These are phyloP conservation scores for Pterobdella sp. DNA, from an alignment of 2,888 invertebrate genomes.

Conservation along the genomic window DNA sequence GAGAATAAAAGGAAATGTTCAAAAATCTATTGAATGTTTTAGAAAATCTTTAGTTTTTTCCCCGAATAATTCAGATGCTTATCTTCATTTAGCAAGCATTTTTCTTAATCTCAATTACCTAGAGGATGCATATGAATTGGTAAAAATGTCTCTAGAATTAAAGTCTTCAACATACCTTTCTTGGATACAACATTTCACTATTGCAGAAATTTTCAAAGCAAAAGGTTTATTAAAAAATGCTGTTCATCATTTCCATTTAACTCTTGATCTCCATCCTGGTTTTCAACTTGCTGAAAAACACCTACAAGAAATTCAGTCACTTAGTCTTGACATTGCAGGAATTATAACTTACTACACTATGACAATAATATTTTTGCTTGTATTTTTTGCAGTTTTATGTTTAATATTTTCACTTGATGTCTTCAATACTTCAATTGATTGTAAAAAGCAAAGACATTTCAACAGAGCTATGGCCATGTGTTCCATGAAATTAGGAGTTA, in stretches of 20 bases:
- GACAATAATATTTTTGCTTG: conserved; percentile 76
- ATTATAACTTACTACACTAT: conserved; percentile 76
- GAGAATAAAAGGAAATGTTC: conserved; percentile 78
- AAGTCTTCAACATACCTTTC: conserved; percentile 73
- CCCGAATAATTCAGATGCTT: conserved; percentile 76
- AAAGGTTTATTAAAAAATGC: conserved; percentile 84
- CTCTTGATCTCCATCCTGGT: conserved; percentile 73
- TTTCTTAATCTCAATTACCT: conserved; percentile 76
- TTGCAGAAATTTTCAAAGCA: conserved; percentile 82
- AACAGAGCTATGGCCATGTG: conserved; percentile 83
- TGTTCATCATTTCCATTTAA: conserved; percentile 70
- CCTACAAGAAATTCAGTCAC: conserved; percentile 67
- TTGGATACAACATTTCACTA: conserved; percentile 83
- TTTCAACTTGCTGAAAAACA: conserved; percentile 73
- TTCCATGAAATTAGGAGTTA: conserved; percentile 58
- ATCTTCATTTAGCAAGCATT: conserved; percentile 74
- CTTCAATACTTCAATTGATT: conserved; percentile 44
- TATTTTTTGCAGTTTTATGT: conserved; percentile 67
- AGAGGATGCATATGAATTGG: conserved; percentile 80
- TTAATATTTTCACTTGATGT: conserved; percentile 68
- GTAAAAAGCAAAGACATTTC: conserved; percentile 71
- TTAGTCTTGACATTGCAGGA: conserved; percentile 62
- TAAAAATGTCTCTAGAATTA: conserved; percentile 68
- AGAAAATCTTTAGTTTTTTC: conserved; percentile 71
- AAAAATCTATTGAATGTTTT: conserved; percentile 80